Evolutionary conservation across 2,113 vertebrate species (phyloP).

Genomic region (Eolophus roseicapilla): DNA sequence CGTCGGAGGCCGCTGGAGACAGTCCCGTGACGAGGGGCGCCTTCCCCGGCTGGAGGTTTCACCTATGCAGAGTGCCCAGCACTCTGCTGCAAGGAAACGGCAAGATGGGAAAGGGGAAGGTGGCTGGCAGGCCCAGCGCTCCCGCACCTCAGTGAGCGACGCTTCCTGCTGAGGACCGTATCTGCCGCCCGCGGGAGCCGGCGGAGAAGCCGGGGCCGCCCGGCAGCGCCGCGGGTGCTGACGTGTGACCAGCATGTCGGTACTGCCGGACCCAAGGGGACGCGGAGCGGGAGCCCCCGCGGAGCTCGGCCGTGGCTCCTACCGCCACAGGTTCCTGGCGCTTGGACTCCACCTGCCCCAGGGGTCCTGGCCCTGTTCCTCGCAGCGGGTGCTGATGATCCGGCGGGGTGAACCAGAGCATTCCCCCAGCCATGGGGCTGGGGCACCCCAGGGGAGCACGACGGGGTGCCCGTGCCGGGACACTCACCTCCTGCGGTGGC

Average conservation of each 20-base stretch:
- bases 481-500: slow-evolving; percentile 25
- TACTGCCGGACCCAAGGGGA: background rate
- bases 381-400: background rate
- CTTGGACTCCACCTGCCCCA: background rate
- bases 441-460: background rate
- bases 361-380: background rate
- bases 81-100: background rate
- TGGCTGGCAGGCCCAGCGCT: background rate
- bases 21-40: accelerated
- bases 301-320: background rate
- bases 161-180: background rate
- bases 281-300: background rate
- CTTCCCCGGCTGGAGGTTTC: background rate
- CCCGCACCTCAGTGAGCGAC: background rate
- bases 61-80: background rate
- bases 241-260: background rate
- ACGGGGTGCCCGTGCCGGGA: background rate
- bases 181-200: background rate
- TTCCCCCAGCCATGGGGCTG: background rate
- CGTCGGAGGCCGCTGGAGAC: background rate
- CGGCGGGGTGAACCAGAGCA: background rate
- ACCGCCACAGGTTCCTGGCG: background rate
- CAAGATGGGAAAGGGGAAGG: background rate
- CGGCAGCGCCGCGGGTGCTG: background rate
- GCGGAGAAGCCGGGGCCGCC: background rate